A percentile compares a stretch with the other conserved stretches of the same genome.
These are phyloP conservation scores for Drosophila borborema DNA, from an alignment of 2,888 invertebrate genomes.

Conservation along the genomic window DNA sequence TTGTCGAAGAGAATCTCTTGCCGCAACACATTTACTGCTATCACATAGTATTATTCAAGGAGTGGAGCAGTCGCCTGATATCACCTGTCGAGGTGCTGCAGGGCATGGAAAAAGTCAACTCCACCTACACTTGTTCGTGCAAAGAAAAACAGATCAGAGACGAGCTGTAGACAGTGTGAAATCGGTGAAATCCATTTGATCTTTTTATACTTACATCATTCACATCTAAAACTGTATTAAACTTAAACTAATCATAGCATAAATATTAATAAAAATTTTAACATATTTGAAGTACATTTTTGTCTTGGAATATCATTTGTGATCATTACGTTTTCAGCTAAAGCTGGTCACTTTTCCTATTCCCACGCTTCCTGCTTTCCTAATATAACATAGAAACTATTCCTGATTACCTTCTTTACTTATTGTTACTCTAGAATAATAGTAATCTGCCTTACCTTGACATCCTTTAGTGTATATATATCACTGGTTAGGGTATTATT, in stretches of 20 bases:
- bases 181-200: constrained; percentile 1
- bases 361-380: too few relatives aligned
- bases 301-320: too few relatives aligned
- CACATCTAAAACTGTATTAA: constrained; percentile 6
- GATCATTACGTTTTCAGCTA: too few relatives aligned
- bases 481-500: constrained; percentile 94
- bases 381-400: too few relatives aligned
- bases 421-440: not conserved
- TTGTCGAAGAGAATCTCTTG: constrained; percentile 91
- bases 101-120: constrained; percentile 88
- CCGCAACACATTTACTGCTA: constrained; percentile 96
- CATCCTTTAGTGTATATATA: constrained; percentile 91
- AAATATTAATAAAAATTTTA: constrained; percentile 10
- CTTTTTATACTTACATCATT: not conserved
- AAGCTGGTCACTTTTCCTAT: too few relatives aligned
- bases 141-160: constrained; percentile 70
- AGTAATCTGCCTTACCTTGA: constrained; percentile 87
- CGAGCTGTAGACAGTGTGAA: constrained; percentile 73
- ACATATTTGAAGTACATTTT: not conserved
- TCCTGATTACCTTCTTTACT: too few relatives aligned
- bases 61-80: constrained; percentile 90
- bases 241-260: constrained; percentile 4
- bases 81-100: constrained; percentile 87
- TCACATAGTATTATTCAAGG: constrained; percentile 90
- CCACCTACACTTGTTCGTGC: constrained; percentile 83